Evolutionary conservation across 2,113 vertebrate species (phyloP).

Genomic region (Hystrix cristata): DNA sequence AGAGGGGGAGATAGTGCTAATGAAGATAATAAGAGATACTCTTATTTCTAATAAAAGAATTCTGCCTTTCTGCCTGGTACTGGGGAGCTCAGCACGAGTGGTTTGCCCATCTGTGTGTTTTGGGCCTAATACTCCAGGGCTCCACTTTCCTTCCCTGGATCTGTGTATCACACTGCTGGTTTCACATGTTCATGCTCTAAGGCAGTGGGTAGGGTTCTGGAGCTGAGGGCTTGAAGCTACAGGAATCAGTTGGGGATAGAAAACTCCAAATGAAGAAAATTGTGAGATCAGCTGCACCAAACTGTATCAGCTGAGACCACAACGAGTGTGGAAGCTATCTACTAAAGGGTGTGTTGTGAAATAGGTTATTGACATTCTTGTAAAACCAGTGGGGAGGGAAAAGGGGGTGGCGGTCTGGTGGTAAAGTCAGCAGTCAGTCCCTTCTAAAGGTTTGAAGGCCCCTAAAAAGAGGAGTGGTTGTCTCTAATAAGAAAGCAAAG

Average conservation of each 20-base stretch:
- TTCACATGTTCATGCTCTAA: background rate
- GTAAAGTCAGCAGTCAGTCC: background rate
- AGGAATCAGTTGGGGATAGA: background rate
- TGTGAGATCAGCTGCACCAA: background rate
- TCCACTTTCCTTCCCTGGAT: background rate
- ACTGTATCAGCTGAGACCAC: background rate
- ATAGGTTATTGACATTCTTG: constrained; percentile 2
- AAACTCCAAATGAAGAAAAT: background rate
- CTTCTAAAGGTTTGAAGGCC: background rate
- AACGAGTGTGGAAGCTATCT: background rate
- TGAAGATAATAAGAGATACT: background rate
- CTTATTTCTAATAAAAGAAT: background rate
- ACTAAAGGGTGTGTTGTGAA: background rate
- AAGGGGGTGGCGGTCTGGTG: background rate
- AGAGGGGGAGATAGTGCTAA: background rate
- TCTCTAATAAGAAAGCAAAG: constrained; percentile 1
- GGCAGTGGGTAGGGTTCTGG: background rate
- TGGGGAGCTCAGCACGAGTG: background rate
- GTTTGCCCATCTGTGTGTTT: background rate
- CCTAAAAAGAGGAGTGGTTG: constrained; percentile 7
- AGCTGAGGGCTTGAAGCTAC: background rate
- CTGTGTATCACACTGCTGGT: background rate
- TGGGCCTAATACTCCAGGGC: background rate
- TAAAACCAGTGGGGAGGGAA: background rate
- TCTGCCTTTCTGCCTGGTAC: background rate